phyloP scores from a whole-genome alignment of 2,888 invertebrate genomes.

The Griposia aprilina region DNA sequence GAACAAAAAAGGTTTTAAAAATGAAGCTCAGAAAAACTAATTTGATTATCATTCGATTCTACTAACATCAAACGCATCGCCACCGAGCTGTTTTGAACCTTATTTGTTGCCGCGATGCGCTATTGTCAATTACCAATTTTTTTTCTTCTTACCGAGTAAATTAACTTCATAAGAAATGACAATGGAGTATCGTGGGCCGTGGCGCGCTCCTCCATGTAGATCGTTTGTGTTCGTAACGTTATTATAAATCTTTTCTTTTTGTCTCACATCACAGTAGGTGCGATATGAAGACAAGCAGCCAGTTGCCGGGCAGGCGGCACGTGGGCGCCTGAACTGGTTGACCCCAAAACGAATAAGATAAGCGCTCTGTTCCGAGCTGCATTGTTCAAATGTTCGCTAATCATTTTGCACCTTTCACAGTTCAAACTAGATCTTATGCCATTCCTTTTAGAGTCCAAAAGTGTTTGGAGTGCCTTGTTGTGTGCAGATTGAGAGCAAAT shows the following conservation, averaged over 20 bases:
- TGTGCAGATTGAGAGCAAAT: conserved; percentile 39
- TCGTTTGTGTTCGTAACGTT: conserved; percentile 25
- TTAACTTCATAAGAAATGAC: conserved; percentile 13
- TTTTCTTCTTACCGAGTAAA: neutral
- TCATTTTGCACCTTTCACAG: conserved; percentile 25
- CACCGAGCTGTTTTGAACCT: too few relatives aligned
- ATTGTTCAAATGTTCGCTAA: conserved; percentile 48
- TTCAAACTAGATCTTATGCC: conserved; percentile 42
- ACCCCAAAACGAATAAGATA: conserved; percentile 77
- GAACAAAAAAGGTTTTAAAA: too few relatives aligned
- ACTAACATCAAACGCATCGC: too few relatives aligned
- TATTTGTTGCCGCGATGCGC: neutral
- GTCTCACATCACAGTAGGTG: conserved; percentile 5
- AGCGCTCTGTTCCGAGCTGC: conserved; percentile 69
- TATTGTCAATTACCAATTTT: neutral
- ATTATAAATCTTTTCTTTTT: neutral
- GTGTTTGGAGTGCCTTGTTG: conserved; percentile 3
- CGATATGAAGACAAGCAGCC: conserved; percentile 19
- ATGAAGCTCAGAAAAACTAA: too few relatives aligned
- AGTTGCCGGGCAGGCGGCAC: conserved; percentile 16
- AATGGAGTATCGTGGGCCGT: conserved; percentile 10
- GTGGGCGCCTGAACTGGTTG: conserved; percentile 68
- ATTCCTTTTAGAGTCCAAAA: conserved; percentile 22
- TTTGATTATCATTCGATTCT: too few relatives aligned
- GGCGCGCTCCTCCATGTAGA: neutral